Evolutionary conservation across 1,140 invertebrate genomes (phyloP), one percentile per base, ranked within the genome.

Genomic region (Drosophila rhopaloa): DNA sequence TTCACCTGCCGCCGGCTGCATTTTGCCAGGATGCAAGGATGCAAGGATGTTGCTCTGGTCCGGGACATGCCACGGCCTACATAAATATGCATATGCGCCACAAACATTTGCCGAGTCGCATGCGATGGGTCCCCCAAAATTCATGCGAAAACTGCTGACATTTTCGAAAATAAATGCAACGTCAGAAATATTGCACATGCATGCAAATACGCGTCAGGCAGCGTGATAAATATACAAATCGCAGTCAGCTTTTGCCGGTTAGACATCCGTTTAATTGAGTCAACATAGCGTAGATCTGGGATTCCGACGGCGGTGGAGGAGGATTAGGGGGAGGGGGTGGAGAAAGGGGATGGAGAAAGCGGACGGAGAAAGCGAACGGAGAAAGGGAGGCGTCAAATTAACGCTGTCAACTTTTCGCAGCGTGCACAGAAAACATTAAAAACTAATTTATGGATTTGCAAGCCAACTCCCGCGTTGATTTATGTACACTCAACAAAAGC

Each of bases 401-500:
- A 85, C 74, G 81, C 82, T 57, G 38, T 60, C 67, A 77, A 56
- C 75, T 77, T 68, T 76, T 62, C 29, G 70, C 43, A 51, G 76
- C 67, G 51, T 76, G 53, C 54, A 70, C 53, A 44, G 61, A 76
- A 66, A 61, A 70, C 76, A 88, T 88, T 88, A 88, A 89, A 88
- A 88, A 89, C 84, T 89, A 88, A 88, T 88, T 88, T 88, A 88
- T 88, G 83, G 80, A 88, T 88, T 83, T 80, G 76, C 51, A 73
- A 89, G 84, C 71, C 76, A 88, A 80, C 78, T 66, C 72, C 78
- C 60, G 71, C 74, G 53, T 61, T 86, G 88, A 91, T 88, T 82
- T 85, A 81, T 91, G 58, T 62, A 76, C 54, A 83, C 57, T 62
- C 46, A 16, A 9, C 38, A 41, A 63, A 74, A 56, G 41, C 5